A percentile compares a stretch with the other conserved stretches of the same genome.
Evolutionary conservation across 1,140 invertebrate genomes (phyloP).

Genomic region (Apocrypta bakeri): DNA sequence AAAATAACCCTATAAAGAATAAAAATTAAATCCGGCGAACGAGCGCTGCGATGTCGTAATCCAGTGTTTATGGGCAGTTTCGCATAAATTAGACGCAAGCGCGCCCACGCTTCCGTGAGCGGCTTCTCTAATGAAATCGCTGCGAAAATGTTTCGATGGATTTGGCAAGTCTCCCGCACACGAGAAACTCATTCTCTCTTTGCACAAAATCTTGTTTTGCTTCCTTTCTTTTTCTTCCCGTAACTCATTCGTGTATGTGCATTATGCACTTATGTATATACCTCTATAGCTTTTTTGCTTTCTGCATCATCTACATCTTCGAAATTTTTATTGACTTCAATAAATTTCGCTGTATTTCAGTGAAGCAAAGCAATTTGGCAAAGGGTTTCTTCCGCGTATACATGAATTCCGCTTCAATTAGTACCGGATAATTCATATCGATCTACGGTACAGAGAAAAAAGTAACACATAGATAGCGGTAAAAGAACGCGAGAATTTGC

Average conservation of each 20-base stretch:
- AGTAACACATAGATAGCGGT: neutral
- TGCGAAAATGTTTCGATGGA: slow-evolving; percentile 45
- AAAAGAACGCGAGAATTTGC: neutral
- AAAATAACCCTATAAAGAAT: slow-evolving; percentile 44
- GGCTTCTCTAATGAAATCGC: slow-evolving; percentile 48
- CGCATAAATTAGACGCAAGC: slow-evolving; percentile 38
- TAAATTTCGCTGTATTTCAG: slow-evolving; percentile 20
- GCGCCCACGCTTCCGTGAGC: neutral
- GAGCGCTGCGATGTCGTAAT: slow-evolving; percentile 36
- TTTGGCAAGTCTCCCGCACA: slow-evolving; percentile 44
- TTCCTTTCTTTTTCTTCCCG: neutral
- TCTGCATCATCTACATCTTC: slow-evolving; percentile 6
- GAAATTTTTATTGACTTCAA: slow-evolving; percentile 36
- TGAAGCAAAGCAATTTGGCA: neutral
- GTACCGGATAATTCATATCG: too few species aligned
- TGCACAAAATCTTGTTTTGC: slow-evolving; percentile 2
- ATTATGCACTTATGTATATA: too few species aligned
- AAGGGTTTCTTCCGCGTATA: neutral
- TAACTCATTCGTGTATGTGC: neutral
- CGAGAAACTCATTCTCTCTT: neutral
- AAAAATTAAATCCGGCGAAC: slow-evolving; percentile 36
- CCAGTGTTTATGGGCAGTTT: slow-evolving; percentile 44
- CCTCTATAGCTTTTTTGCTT: too few species aligned
- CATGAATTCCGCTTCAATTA: neutral
- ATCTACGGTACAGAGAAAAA: too few species aligned